Evolutionary conservation across 1,140 invertebrate species (phyloP), one percentile per base, ranked within the genome.

Genomic region (Drosophila sturtevanti): DNA sequence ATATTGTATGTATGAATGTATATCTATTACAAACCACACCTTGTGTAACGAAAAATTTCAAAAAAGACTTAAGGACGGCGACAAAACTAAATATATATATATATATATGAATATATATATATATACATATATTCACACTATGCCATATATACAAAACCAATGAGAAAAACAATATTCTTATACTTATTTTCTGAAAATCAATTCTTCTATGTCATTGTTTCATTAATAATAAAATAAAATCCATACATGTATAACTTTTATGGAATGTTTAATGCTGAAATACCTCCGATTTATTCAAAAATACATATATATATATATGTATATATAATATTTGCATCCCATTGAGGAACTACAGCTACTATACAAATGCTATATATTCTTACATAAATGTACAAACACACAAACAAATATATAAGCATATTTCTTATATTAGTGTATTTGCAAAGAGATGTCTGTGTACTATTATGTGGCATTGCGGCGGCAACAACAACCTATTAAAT

Each of bases 201-300:
- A 66, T 73, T 55, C 69, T 58, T 65, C 31, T 61, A 63, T 59
- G 48, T 21, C 71, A 72, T 35, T 51, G 59, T 71, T 72, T 72
- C 69, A 71, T 56, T 55, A 64, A 64, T 31, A 55, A 68, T 72
- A 44, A 52, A 44, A 75, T 68, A 44, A 63, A 63, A 63, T 54
- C 31, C 14, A 54, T 38, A 52, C 37, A 34, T 34, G 51, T 63
- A 63, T 63, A 14, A 18, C 71, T 65, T 73, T 73, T 70, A 70
- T 73, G 71, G 72, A 44, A 74, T 59, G 18, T 51, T 60, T 82
- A 68, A 82, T 84, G 79, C 80, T 82, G 79, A 82, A 82, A 72
- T 79, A 84, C 79, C 79, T 82, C 79, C 80, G 79, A 82, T 75
- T 82, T 71, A 73, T 24, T 66, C 70, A 35, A 59, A 75, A 73